Evolutionary conservation across 2,797 vertebrate genomes (phyloP).

Genomic region (Sylvilagus floridanus): DNA sequence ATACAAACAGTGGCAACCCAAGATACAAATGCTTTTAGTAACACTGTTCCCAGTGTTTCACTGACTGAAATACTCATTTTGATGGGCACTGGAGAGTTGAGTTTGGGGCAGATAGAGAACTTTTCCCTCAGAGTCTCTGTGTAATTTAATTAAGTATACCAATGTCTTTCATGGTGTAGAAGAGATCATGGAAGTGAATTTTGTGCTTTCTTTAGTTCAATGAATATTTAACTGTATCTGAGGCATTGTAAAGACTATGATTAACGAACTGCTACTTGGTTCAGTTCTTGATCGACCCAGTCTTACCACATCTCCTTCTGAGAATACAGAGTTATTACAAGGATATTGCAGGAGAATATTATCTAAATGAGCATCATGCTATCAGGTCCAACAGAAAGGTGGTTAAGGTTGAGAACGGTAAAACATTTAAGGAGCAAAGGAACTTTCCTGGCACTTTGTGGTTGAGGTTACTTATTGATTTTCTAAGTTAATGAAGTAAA

Average conservation of each 20-base stretch:
- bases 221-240: background rate
- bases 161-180: background rate
- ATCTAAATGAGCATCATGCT: accelerated
- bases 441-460: background rate
- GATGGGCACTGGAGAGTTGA: background rate
- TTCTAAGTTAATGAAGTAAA: background rate
- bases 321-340: background rate
- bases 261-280: background rate
- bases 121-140: background rate
- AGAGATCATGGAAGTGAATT: background rate
- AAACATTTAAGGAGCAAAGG: background rate
- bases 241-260: background rate
- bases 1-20: background rate
- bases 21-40: background rate
- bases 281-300: background rate
- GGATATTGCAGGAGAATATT: too few species aligned
- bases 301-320: background rate
- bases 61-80: background rate
- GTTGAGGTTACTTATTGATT: slow-evolving; percentile 1
- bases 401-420: background rate
- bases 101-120: background rate
- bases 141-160: background rate
- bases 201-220: background rate
- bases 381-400: background rate
- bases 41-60: background rate